Conservation (phyloP, 2,888 invertebrate genomes). For the Papilio elwesi region DNA sequence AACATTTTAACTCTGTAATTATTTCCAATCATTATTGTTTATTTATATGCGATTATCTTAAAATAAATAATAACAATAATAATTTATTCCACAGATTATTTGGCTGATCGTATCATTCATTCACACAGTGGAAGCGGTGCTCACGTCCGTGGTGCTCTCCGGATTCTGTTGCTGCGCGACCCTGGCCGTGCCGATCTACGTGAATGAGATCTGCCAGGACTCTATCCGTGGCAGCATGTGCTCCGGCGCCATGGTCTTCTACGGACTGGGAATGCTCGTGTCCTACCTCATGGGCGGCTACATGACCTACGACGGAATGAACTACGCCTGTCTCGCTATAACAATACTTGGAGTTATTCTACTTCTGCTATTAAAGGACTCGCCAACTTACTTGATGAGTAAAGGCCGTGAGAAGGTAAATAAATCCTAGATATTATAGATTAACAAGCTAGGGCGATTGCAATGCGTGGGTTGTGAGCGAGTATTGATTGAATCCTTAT, state of each 20-base stretch:
- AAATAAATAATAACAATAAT: neutral
- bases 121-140: conserved; percentile 41
- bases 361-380: conserved; percentile 54
- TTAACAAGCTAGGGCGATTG: too few species aligned
- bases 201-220: conserved; percentile 46
- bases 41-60: too few species aligned
- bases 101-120: conserved; percentile 40
- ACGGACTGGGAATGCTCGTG: conserved; percentile 40
- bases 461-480: too few species aligned
- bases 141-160: conserved; percentile 41
- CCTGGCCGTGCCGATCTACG: conserved; percentile 43
- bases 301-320: conserved; percentile 38
- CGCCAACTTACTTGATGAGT: conserved; percentile 45
- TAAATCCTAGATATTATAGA: neutral
- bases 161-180: conserved; percentile 41
- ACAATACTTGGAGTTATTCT: conserved; percentile 36
- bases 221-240: conserved; percentile 45
- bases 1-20: too few species aligned
- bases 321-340: conserved; percentile 40
- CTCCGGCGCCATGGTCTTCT: conserved; percentile 41
- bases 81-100: conserved; percentile 38
- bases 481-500: too few species aligned
- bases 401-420: conserved; percentile 48
- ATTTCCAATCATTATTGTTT: too few species aligned
- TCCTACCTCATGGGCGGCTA: conserved; percentile 44